These are phyloP conservation scores for Chionoecetes opilio DNA, from an alignment of 1,140 invertebrate genomes.

Conservation along the genomic window DNA sequence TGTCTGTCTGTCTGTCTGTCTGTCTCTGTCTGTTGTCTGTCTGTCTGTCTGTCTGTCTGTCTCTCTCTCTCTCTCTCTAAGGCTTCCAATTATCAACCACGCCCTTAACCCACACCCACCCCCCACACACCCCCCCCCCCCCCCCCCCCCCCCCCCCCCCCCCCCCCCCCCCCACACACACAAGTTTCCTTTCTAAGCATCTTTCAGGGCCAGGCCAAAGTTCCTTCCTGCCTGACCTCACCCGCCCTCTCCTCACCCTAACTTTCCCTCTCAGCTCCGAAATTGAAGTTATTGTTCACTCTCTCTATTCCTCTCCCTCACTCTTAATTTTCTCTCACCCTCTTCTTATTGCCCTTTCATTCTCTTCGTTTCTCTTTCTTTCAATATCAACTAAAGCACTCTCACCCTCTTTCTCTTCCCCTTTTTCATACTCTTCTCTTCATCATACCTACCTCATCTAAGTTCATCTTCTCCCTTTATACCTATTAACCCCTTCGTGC, in stretches of 20 bases:
- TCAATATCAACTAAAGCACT: neutral
- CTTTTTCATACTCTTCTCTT: neutral
- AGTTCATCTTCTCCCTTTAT: too few relatives aligned
- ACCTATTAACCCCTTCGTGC: too few relatives aligned
- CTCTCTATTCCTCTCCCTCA: neutral
- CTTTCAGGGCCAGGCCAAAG: neutral
- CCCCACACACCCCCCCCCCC: too few relatives aligned
- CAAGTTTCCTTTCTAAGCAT: neutral
- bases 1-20: too few relatives aligned
- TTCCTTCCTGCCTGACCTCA: neutral
- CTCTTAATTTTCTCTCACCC: neutral
- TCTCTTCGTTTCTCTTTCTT: neutral
- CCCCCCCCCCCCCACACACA: neutral
- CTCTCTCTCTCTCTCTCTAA: too few relatives aligned
- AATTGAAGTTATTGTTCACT: neutral
- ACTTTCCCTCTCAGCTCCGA: slow-evolving; percentile 7
- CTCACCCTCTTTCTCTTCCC: neutral
- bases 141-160: neutral
- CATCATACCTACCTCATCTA: neutral
- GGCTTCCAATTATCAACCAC: neutral
- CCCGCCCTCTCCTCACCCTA: neutral
- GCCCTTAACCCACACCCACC: too few relatives aligned
- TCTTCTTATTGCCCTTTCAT: neutral
- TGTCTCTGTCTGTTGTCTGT: too few relatives aligned
- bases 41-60: too few relatives aligned